A percentile compares a stretch with the other conserved stretches of the same genome.
These are phyloP conservation scores for Tychaedon coryphoeus DNA, from an alignment of 2,113 vertebrate species.

Conservation along the genomic window DNA sequence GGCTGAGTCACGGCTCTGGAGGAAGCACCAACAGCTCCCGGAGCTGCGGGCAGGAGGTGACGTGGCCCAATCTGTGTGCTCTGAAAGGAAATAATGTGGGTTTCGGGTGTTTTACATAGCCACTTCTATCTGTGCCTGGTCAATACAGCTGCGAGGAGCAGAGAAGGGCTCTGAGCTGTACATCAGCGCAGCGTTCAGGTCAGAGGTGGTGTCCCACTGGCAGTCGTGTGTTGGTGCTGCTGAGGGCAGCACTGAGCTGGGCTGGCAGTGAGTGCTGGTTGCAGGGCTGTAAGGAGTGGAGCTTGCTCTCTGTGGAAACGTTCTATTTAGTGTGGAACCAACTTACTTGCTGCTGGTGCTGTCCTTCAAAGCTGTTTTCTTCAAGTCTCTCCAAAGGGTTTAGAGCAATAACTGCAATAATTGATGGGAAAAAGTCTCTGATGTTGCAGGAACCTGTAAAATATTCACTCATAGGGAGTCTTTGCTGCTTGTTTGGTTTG, in stretches of 20 bases:
- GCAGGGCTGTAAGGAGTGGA: neutral
- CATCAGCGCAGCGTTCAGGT: accelerated
- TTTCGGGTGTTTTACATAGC: neutral
- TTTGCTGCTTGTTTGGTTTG: neutral
- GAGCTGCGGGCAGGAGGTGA: neutral
- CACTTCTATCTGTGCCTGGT: neutral
- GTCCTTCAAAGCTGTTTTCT: neutral
- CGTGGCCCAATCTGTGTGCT: neutral
- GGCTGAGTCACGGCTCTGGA: neutral
- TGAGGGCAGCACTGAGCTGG: conserved; percentile 11
- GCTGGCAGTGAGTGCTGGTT: accelerated
- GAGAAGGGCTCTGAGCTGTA: neutral
- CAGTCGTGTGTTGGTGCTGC: neutral
- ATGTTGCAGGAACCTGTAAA: neutral
- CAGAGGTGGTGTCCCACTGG: accelerated
- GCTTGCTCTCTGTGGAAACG: neutral
- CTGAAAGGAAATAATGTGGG: neutral
- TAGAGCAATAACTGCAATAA: neutral
- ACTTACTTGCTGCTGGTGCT: neutral
- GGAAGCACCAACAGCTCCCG: accelerated
- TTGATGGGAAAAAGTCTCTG: neutral
- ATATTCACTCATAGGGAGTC: neutral
- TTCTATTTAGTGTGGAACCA: neutral
- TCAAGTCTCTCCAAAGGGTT: neutral
- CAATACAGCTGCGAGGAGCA: neutral